A percentile compares a stretch with the other conserved stretches of the same genome.
Evolutionary conservation across 1,140 invertebrate species (phyloP).

Genomic region (Pentalonia nigronervosa): DNA sequence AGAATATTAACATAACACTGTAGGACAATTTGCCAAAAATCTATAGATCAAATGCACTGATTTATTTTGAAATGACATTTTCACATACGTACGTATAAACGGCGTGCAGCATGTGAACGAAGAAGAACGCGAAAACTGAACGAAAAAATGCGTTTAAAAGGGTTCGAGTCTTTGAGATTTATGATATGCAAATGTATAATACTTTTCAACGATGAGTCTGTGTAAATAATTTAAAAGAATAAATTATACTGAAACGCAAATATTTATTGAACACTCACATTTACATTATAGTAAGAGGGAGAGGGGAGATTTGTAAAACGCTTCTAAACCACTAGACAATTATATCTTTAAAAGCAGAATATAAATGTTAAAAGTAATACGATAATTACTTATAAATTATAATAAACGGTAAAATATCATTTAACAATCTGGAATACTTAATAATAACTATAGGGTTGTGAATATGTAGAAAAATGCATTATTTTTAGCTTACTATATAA

Average conservation of each 20-base stretch:
- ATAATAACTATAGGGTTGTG: neutral
- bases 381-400: neutral
- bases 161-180: neutral
- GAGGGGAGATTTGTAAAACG: neutral
- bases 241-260: neutral
- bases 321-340: neutral
- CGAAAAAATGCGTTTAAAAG: neutral
- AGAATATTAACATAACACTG: slow-evolving; percentile 46
- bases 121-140: neutral
- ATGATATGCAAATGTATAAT: neutral
- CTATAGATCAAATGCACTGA: slow-evolving; percentile 17
- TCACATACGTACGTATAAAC: neutral
- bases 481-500: neutral
- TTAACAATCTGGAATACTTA: neutral
- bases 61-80: slow-evolving; percentile 40
- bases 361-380: neutral
- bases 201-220: neutral
- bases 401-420: neutral
- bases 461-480: neutral
- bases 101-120: neutral
- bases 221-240: slow-evolving; percentile 19
- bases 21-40: slow-evolving; percentile 5
- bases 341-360: neutral
- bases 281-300: neutral
- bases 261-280: neutral